A percentile compares a stretch with the other conserved stretches of the same genome.
These are phyloP conservation scores for Strix uralensis DNA, from an alignment of 2,113 vertebrate species.

Conservation along the genomic window DNA sequence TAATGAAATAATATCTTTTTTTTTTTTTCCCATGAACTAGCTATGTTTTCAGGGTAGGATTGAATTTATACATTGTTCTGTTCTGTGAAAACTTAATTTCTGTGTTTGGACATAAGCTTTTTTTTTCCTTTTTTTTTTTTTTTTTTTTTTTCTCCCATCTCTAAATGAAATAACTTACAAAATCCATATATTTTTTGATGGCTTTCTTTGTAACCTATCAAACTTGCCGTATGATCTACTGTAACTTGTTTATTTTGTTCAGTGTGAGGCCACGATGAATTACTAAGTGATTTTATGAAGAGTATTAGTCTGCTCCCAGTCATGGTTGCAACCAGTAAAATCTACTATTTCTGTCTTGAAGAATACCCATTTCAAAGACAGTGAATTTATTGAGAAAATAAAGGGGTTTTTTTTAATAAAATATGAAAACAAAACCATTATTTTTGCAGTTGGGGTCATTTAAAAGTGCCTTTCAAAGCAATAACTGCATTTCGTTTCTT, in stretches of 20 bases:
- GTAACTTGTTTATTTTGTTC: neutral
- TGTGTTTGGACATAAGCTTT: neutral
- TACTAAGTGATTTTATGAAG: neutral
- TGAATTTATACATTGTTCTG: neutral
- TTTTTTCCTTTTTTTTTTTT: too few species aligned
- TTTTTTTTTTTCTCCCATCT: neutral
- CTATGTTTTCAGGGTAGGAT: neutral
- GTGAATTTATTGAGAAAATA: neutral
- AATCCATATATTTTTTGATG: neutral
- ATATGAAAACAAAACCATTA: neutral
- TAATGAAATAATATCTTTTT: neutral
- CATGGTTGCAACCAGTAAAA: neutral
- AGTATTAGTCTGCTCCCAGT: neutral
- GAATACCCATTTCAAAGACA: neutral
- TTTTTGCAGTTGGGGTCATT: neutral
- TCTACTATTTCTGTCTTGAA: neutral
- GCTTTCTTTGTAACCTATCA: neutral
- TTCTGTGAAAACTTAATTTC: neutral
- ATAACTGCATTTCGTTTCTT: neutral
- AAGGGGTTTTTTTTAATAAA: neutral
- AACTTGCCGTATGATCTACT: neutral
- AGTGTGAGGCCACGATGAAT: neutral
- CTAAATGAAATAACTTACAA: neutral
- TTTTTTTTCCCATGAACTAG: rapidly evolving
- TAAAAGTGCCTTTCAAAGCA: neutral